phyloP scores from a whole-genome alignment of 2,797 vertebrate genomes.

The Bradypodion ventrale region DNA sequence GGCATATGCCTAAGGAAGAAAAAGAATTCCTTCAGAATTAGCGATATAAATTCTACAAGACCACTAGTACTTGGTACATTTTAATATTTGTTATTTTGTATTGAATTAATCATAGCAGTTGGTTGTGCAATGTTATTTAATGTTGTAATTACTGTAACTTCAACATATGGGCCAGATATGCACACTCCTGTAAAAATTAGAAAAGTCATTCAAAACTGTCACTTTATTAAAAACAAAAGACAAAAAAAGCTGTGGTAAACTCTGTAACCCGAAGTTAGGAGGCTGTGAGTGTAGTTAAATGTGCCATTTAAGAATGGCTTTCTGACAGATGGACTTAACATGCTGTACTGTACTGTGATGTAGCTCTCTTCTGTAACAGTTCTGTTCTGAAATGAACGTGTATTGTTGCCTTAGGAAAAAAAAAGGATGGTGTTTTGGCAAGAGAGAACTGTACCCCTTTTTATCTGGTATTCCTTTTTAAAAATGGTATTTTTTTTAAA shows the following conservation, averaged over 20 bases:
- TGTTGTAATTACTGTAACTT: slow-evolving; percentile 84
- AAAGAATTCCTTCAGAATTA: slow-evolving; percentile 74
- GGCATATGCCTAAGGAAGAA: slow-evolving; percentile 87
- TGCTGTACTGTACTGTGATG: slow-evolving; percentile 74
- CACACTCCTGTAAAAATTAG: slow-evolving; percentile 76
- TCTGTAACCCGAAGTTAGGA: slow-evolving; percentile 69
- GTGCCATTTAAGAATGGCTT: slow-evolving; percentile 69
- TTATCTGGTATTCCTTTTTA: slow-evolving; percentile 71
- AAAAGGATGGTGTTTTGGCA: slow-evolving; percentile 76
- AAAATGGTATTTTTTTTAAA: slow-evolving; percentile 68
- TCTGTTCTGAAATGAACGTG: slow-evolving; percentile 78
- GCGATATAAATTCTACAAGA: slow-evolving; percentile 78
- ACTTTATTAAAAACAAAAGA: slow-evolving; percentile 66
- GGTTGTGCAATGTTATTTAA: slow-evolving; percentile 87
- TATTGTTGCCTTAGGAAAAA: slow-evolving; percentile 79
- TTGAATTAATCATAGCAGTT: slow-evolving; percentile 83
- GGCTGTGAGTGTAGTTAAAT: slow-evolving; percentile 67
- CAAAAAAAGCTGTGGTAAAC: slow-evolving; percentile 76
- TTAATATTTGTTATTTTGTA: slow-evolving; percentile 83
- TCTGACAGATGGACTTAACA: slow-evolving; percentile 69
- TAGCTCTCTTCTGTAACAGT: slow-evolving; percentile 79
- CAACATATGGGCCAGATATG: slow-evolving; percentile 73
- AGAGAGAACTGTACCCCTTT: slow-evolving; percentile 74
- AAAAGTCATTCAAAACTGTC: slow-evolving; percentile 72
- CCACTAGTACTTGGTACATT: slow-evolving; percentile 83